Conservation (phyloP, 2,113 vertebrate genomes). For the Oreocharis arfaki region DNA sequence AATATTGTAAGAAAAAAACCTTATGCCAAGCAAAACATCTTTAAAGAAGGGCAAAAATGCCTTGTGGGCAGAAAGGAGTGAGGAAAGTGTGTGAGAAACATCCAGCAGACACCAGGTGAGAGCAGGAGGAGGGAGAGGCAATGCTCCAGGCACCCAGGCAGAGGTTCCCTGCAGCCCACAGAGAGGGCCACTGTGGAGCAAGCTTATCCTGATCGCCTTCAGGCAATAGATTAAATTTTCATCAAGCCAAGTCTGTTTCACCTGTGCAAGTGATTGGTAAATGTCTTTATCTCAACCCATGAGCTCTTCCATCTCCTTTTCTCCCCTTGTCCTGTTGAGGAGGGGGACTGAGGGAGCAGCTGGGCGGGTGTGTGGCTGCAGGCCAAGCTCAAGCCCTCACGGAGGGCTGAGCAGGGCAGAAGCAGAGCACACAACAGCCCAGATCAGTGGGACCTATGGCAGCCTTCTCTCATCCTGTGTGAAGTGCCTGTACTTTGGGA, state of each 20-base stretch:
- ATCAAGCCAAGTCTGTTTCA: neutral
- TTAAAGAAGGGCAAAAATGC: neutral
- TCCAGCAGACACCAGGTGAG: neutral
- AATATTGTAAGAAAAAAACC: neutral
- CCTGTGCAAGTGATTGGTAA: fast-evolving
- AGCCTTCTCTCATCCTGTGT: neutral
- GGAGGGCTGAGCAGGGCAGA: neutral
- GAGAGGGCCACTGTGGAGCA: neutral
- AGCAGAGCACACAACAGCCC: neutral
- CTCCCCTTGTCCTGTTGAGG: neutral
- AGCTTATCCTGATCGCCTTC: neutral
- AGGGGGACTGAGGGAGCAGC: neutral
- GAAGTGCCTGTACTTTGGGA: neutral
- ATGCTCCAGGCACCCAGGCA: neutral
- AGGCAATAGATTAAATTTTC: neutral
- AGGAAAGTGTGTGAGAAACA: neutral
- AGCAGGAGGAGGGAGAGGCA: neutral
- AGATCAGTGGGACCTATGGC: neutral
- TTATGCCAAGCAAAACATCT: neutral
- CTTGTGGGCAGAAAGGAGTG: neutral
- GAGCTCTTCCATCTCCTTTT: neutral
- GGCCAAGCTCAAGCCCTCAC: neutral
- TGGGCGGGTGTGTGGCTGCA: neutral
- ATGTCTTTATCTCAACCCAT: neutral
- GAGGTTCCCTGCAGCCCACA: neutral